Conservation (phyloP, 2,113 vertebrate species). For the Crotalus helleri region DNA sequence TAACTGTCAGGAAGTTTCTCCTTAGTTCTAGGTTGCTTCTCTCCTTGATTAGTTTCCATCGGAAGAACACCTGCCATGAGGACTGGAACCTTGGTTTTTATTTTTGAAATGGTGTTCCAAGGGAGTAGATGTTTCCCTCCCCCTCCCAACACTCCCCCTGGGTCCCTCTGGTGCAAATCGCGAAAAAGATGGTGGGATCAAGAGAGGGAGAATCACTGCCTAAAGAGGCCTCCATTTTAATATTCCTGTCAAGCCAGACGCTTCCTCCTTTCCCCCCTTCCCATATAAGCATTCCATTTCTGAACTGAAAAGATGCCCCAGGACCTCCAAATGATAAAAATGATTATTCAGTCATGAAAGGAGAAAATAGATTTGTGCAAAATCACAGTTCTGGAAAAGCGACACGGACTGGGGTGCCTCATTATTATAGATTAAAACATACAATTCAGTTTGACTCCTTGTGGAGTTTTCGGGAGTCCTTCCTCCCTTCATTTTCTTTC, state of each 20-base stretch:
- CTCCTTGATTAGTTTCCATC: no score
- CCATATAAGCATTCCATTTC: background rate
- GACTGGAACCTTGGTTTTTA: background rate
- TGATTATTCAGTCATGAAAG: background rate
- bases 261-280: background rate
- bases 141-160: background rate
- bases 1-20: no score
- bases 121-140: background rate
- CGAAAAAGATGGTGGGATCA: background rate
- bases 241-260: background rate
- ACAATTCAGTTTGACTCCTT: fast-evolving
- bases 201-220: background rate
- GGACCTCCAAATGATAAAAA: background rate
- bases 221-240: background rate
- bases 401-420: background rate
- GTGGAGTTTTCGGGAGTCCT: background rate
- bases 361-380: background rate
- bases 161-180: no score
- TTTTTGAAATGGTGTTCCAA: background rate
- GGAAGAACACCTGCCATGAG: background rate
- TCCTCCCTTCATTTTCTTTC: background rate
- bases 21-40: no score
- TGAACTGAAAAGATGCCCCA: background rate
- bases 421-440: fast-evolving
- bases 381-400: background rate